Base-by-base conservation (phyloP, 2,888 invertebrate genomes). In the Theretra japonica region DNA sequence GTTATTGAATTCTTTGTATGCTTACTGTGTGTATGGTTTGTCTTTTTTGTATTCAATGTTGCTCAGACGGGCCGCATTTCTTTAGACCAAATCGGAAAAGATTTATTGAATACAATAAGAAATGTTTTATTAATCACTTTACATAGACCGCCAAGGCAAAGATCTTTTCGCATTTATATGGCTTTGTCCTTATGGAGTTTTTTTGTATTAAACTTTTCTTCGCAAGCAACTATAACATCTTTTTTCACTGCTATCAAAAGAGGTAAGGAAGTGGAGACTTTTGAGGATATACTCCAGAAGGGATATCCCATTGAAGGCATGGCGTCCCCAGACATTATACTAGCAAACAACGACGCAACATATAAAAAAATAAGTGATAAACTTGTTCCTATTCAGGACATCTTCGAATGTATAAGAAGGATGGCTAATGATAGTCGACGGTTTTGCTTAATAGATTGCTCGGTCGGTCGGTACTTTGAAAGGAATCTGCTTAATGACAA, bases 401-500 rank as follows among this genome's bases (percentile, higher is more conserved):
- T 91, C 60, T 89, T 81, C 70, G 82, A 76, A 19, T 95, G 95
- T 75, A 80, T 90, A 1, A 79, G 82, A 3, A 75, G 81, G 72
- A 83, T 95, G 80, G 77, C 68, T n/a, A 87, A 87, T 62, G 88
- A 92, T 69, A 86, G 84, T 58, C 80, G 76, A 6, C 86, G 88
- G 72, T 92, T 94, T 80, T 95, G 95, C 78, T 81, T 94, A 6
- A 76, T 92, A 21, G 94, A 95, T 73, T 95, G 95, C 77, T 84
- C 93, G 8, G 80, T 92, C 4, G 93, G 88, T 1, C 87, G 85
- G 19, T 92, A 90, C 74, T 79, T 90, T 6, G 84, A 85, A 77
- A 84, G 85, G 53, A 94, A 91, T 75, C 80, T 77, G 70, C 78
- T 94, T 69, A 88, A 94, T 75, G 79, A 86, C 0, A 86, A 88